Evolutionary conservation across 2,888 invertebrate species (phyloP).

Genomic region (Mystacides longicornis): DNA sequence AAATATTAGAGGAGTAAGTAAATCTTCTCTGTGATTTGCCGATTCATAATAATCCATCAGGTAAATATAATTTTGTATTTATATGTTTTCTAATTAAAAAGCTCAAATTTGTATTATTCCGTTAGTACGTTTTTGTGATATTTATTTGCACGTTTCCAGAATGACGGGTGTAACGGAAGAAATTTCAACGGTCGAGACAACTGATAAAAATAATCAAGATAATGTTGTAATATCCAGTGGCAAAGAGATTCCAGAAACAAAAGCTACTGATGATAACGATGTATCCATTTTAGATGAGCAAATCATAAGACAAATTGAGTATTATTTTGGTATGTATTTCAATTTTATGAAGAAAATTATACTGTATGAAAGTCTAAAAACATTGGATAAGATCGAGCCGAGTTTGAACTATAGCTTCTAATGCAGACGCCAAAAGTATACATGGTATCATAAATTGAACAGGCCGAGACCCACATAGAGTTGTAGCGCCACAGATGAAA

Average conservation of each 20-base stretch:
- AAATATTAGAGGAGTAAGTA: too few relatives aligned
- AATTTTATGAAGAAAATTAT: too few relatives aligned
- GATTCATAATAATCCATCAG: too few relatives aligned
- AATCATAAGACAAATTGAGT: constrained; percentile 62
- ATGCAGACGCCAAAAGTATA: too few relatives aligned
- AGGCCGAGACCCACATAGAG: too few relatives aligned
- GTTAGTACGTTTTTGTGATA: not conserved
- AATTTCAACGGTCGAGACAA: not conserved
- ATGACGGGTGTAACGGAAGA: constrained; percentile 1
- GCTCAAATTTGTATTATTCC: not conserved
- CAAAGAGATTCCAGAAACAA: constrained; percentile 14
- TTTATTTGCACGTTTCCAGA: not conserved
- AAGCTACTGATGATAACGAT: constrained; percentile 18
- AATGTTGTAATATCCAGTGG: constrained; percentile 5
- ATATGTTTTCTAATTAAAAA: not conserved
- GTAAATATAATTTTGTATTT: too few relatives aligned
- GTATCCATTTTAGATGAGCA: constrained; percentile 45
- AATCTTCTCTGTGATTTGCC: too few relatives aligned
- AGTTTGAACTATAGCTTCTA: too few relatives aligned
- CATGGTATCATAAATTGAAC: too few relatives aligned
- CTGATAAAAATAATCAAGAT: not conserved
- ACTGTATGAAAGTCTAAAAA: too few relatives aligned
- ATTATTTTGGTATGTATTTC: constrained; percentile 53
- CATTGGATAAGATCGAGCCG: too few relatives aligned
- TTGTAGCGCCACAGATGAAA: too few relatives aligned